These are phyloP conservation scores for Remorina albescens DNA, from an alignment of 2,797 vertebrate species.

Conservation along the genomic window DNA sequence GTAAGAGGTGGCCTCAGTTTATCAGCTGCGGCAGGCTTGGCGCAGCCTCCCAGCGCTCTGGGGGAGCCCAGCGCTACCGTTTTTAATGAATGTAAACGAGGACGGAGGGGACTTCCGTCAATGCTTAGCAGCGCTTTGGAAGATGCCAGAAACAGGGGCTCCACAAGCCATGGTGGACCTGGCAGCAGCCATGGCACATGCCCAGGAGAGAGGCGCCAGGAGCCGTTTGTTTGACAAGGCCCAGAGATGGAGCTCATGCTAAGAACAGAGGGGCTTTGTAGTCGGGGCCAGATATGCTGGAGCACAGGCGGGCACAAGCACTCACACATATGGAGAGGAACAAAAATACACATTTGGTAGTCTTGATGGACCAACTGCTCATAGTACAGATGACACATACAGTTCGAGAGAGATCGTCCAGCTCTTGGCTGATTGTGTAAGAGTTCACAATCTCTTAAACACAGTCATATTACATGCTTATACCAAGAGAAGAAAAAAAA, in stretches of 20 bases:
- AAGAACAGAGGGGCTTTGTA: constrained; percentile 84
- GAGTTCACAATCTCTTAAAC: constrained; percentile 15
- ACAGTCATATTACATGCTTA: constrained; percentile 21
- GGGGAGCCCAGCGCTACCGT: constrained; percentile 74
- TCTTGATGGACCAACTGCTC: constrained; percentile 51
- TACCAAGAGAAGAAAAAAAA: constrained; percentile 2
- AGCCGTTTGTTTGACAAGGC: constrained; percentile 81
- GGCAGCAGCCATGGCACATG: constrained; percentile 75
- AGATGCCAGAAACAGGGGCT: constrained; percentile 79
- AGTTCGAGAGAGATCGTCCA: no score
- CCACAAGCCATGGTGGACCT: constrained; percentile 71
- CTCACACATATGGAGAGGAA: constrained; percentile 59
- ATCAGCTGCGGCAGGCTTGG: constrained; percentile 83
- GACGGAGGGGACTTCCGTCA: constrained; percentile 75
- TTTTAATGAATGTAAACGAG: constrained; percentile 86
- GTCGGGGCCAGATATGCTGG: constrained; percentile 79
- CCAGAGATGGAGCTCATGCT: constrained; percentile 80
- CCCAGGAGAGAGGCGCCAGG: constrained; percentile 76
- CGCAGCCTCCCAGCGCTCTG: constrained; percentile 61
- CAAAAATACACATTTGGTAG: constrained; percentile 55
- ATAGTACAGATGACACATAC: constrained; percentile 9
- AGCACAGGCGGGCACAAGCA: constrained; percentile 54
- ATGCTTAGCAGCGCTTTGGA: constrained; percentile 64
- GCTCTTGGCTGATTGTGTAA: no score
- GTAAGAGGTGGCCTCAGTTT: constrained; percentile 81